Evolutionary conservation across 2,797 vertebrate species (phyloP).

Genomic region (Sebastes cheni): DNA sequence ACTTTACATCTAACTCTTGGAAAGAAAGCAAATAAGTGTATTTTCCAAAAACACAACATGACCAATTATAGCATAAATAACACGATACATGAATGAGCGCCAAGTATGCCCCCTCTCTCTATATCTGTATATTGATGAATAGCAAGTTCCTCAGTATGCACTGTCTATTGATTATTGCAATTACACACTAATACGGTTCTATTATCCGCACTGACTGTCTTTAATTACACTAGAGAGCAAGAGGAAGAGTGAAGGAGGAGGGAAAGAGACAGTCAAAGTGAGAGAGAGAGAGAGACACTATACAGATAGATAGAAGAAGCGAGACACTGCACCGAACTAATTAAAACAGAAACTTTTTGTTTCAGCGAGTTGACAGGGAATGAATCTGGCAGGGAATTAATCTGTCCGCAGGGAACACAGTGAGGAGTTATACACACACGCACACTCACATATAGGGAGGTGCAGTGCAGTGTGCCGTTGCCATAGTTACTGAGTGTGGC

Average conservation of each 20-base stretch:
- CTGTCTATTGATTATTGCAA: conserved; percentile 78
- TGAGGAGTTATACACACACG: conserved; percentile 48
- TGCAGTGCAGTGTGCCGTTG: conserved; percentile 72
- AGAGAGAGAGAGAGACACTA: conserved; percentile 32
- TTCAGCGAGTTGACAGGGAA: conserved; percentile 78
- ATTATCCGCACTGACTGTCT: conserved; percentile 75
- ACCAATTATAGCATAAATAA: not conserved
- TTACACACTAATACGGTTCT: conserved; percentile 76
- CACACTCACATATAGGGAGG: conserved; percentile 46
- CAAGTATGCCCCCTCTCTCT: conserved; percentile 2
- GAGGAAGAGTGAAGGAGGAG: conserved; percentile 47
- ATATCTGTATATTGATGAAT: conserved; percentile 49
- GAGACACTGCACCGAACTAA: conserved; percentile 77
- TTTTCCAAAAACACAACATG: not conserved
- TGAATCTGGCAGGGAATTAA: conserved; percentile 81
- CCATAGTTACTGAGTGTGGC: conserved; percentile 71
- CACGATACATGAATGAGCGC: not conserved
- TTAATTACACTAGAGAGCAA: conserved; percentile 78
- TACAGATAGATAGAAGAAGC: conserved; percentile 69
- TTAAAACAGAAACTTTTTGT: conserved; percentile 84
- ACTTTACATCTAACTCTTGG: too few relatives aligned
- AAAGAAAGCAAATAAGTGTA: too few relatives aligned
- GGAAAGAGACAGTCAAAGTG: conserved; percentile 14
- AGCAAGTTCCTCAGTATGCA: conserved; percentile 46
- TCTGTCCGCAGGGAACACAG: conserved; percentile 74